These are phyloP conservation scores for Pluvianellus socialis DNA, from an alignment of 2,113 vertebrate genomes.

Conservation along the genomic window DNA sequence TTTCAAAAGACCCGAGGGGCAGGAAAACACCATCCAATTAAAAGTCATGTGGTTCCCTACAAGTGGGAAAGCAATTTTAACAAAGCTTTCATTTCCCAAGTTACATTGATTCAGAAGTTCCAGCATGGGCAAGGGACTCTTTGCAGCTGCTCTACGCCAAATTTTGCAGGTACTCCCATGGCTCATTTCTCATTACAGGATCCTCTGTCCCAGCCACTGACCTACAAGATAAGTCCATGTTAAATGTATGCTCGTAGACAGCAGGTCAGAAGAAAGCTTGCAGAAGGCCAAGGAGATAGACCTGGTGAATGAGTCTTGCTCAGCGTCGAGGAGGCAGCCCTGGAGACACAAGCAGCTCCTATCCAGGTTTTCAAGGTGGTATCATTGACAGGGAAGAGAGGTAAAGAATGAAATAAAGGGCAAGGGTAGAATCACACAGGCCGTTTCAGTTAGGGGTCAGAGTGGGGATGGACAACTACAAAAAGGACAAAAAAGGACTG, in stretches of 20 bases:
- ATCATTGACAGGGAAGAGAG: not conserved
- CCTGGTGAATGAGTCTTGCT: not conserved
- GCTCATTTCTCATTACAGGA: not conserved
- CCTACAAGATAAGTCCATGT: not conserved
- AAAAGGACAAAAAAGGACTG: not conserved
- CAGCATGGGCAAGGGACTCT: not conserved
- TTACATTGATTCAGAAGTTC: not conserved
- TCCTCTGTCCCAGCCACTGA: not conserved
- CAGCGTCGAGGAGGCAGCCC: not conserved
- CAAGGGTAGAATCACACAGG: not conserved
- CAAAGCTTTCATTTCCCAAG: not conserved
- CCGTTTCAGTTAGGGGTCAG: not conserved
- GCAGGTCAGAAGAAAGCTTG: not conserved
- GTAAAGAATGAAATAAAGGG: not conserved
- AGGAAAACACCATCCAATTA: not conserved
- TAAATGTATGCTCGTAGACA: not conserved
- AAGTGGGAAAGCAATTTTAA: not conserved
- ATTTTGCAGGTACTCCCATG: not conserved
- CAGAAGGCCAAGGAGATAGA: not conserved
- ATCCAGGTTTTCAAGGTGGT: not conserved
- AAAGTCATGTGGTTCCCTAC: not conserved
- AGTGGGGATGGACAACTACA: not conserved
- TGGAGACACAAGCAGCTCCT: not conserved
- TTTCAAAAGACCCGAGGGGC: not conserved
- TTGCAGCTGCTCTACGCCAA: not conserved